These are phyloP conservation scores for Scartelaos histophorus DNA, from an alignment of 2,113 vertebrate genomes.

Conservation along the genomic window DNA sequence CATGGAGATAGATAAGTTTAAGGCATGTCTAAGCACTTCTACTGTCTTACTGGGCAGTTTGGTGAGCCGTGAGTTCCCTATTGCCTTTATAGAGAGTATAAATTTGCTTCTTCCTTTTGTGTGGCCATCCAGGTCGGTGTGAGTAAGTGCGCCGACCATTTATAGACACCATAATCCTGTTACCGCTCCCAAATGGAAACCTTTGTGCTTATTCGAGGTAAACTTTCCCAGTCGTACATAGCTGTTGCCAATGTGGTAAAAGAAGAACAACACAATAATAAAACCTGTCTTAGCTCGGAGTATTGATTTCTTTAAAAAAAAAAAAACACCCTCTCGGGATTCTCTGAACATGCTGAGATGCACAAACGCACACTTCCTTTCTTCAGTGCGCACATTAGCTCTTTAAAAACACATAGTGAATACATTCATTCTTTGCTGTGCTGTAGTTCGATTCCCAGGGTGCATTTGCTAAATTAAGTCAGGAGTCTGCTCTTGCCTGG, in stretches of 20 bases:
- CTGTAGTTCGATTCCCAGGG: slow-evolving; percentile 30
- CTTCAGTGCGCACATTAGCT: slow-evolving; percentile 18
- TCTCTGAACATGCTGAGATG: slow-evolving; percentile 52
- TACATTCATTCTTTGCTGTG: slow-evolving; percentile 13
- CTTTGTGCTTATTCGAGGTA: slow-evolving; percentile 33
- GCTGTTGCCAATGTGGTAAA: slow-evolving; percentile 24
- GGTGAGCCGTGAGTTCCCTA: background rate
- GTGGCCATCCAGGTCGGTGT: slow-evolving; percentile 1
- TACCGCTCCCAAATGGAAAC: slow-evolving; percentile 19
- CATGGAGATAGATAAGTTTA: background rate
- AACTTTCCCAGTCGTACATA: slow-evolving; percentile 13
- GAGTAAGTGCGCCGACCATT: slow-evolving; percentile 4
- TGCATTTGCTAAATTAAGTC: slow-evolving; percentile 25
- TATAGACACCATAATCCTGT: slow-evolving; percentile 9
- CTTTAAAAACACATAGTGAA: slow-evolving; percentile 3
- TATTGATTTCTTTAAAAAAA: slow-evolving; percentile 62
- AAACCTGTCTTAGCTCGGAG: slow-evolving; percentile 49
- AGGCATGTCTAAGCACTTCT: background rate
- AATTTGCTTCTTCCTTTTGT: background rate
- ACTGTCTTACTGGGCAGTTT: slow-evolving; percentile 11
- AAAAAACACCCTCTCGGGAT: slow-evolving; percentile 51
- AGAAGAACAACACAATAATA: slow-evolving; percentile 16
- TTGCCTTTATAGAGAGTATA: background rate
- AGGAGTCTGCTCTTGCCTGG: slow-evolving; percentile 15
- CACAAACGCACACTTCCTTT: slow-evolving; percentile 32